Percentiles rank a stretch among this genome's conserved stretches.
These are phyloP conservation scores for Cuculus canorus DNA, from an alignment of 2,797 vertebrate genomes.

Conservation along the genomic window DNA sequence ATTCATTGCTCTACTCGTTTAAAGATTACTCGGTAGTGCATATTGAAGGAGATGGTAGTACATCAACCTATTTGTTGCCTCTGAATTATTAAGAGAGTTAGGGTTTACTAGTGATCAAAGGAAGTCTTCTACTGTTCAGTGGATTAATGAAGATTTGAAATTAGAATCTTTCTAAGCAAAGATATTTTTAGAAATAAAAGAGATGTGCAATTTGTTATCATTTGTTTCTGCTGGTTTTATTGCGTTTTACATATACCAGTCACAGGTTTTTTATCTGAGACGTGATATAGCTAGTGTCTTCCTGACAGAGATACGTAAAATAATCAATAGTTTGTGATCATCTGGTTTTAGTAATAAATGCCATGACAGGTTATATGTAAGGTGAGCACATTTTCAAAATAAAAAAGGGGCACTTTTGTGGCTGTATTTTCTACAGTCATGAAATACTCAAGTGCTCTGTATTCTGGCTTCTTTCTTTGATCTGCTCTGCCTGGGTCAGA, in stretches of 20 bases:
- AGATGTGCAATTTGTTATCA: neutral
- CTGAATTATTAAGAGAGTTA: neutral
- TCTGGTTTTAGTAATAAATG: slow-evolving; percentile 55
- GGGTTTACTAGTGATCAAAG: neutral
- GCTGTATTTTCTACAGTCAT: slow-evolving; percentile 52
- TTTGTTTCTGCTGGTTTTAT: neutral
- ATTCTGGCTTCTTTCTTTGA: slow-evolving; percentile 62
- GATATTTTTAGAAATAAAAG: neutral
- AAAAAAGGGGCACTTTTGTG: slow-evolving; percentile 47
- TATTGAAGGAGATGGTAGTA: neutral
- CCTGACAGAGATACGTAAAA: neutral
- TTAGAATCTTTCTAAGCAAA: neutral
- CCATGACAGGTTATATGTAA: slow-evolving; percentile 28
- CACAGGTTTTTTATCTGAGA: neutral
- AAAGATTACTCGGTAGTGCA: neutral
- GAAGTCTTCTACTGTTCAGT: neutral
- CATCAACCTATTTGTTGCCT: neutral
- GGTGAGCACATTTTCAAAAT: slow-evolving; percentile 29
- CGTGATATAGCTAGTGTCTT: neutral
- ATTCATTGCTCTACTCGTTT: neutral
- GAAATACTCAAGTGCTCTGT: slow-evolving; percentile 45
- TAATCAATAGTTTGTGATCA: slow-evolving; percentile 50
- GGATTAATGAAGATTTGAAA: neutral
- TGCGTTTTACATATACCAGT: neutral
- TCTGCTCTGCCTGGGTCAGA: slow-evolving; percentile 62